Evolutionary conservation across 2,888 invertebrate species (phyloP).

Genomic region (Gymnoscelis rufifasciata): DNA sequence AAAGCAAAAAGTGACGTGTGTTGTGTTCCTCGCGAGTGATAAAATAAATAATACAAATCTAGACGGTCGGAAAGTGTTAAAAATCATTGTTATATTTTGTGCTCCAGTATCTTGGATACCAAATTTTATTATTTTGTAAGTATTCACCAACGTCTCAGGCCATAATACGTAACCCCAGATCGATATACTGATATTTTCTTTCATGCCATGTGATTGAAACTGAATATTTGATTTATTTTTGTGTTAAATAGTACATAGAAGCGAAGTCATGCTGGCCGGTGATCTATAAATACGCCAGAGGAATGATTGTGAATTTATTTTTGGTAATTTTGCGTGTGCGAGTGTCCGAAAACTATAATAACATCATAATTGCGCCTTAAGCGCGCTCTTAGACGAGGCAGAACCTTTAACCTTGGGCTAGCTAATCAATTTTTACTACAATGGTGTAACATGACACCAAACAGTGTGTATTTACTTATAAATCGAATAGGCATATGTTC

Average conservation of each 20-base stretch:
- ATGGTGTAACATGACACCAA: conserved; percentile 27
- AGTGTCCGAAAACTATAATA: conserved; percentile 61
- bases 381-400: conserved; percentile 35
- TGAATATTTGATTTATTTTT: conserved; percentile 43
- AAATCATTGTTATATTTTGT: conserved; percentile 37
- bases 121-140: conserved; percentile 62
- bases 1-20: conserved; percentile 51
- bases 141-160: conserved; percentile 51
- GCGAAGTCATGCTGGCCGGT: conserved; percentile 58
- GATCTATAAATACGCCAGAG: conserved; percentile 67
- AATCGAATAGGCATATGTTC: too few species aligned
- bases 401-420: conserved; percentile 50
- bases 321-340: conserved; percentile 66
- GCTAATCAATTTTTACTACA: conserved; percentile 24
- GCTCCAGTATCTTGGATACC: conserved; percentile 57
- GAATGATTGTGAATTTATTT: conserved; percentile 69
- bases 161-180: conserved; percentile 48
- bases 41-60: conserved; percentile 30
- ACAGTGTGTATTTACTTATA: conserved; percentile 1
- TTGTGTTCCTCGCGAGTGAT: conserved; percentile 56
- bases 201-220: conserved; percentile 45
- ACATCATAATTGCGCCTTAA: conserved; percentile 56
- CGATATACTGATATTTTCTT: conserved; percentile 47
- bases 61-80: conserved; percentile 28
- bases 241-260: conserved; percentile 41